Conservation (phyloP, 2,888 invertebrate species). For the Hipparchia sbordonii region DNA sequence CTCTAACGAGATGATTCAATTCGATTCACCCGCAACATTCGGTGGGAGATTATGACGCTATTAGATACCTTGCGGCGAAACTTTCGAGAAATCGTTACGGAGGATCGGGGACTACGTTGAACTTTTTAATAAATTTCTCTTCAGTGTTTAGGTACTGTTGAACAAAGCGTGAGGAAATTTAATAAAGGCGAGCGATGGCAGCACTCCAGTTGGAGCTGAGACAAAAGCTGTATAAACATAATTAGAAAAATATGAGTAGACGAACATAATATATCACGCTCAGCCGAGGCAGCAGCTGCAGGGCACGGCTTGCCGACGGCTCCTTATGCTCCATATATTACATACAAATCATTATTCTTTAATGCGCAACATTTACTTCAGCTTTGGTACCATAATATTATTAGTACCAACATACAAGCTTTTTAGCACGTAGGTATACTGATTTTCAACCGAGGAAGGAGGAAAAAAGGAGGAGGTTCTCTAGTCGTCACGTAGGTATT, state of each 20-base stretch:
- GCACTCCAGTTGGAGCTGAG: conserved; percentile 40
- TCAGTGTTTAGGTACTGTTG: conserved; percentile 39
- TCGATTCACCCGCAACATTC: conserved; percentile 61
- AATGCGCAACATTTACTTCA: neutral
- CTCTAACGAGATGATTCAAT: conserved; percentile 73
- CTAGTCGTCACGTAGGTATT: no score
- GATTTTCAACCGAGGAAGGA: neutral
- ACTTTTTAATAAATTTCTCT: conserved; percentile 45
- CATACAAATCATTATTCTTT: neutral
- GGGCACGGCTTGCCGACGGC: conserved; percentile 49
- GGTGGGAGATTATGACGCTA: conserved; percentile 51
- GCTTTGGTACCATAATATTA: neutral
- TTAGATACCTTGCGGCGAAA: conserved; percentile 48
- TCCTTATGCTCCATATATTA: conserved; percentile 25
- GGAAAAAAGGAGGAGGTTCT: no score
- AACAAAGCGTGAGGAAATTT: conserved; percentile 47
- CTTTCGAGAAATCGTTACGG: conserved; percentile 1
- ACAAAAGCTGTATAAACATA: conserved; percentile 49
- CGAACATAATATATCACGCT: conserved; percentile 41
- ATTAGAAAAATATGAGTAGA: conserved; percentile 49
- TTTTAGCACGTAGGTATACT: neutral
- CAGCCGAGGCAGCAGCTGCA: conserved; percentile 44
- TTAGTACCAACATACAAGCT: neutral
- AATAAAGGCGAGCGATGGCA: conserved; percentile 47
- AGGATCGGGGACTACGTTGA: conserved; percentile 25